Conservation (phyloP, 1,140 invertebrate species). For the Drosophila orosa region DNA sequence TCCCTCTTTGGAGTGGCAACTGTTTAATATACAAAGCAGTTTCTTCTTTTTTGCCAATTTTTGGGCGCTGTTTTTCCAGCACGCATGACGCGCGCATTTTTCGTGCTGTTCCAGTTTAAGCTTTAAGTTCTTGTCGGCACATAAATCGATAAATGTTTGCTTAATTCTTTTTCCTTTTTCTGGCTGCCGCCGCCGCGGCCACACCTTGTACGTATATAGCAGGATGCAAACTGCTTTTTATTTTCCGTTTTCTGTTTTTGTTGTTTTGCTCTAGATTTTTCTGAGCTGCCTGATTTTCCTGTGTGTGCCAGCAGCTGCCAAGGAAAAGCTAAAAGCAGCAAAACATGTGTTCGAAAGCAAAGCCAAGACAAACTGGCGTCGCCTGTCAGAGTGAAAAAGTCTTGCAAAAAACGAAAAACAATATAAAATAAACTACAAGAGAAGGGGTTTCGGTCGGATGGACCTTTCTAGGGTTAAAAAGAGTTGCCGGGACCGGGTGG, state of each 20-base stretch:
- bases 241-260: slow-evolving; percentile 30
- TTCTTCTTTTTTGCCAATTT: slow-evolving; percentile 7
- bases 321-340: slow-evolving; percentile 22
- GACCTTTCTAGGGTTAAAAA: slow-evolving; percentile 20
- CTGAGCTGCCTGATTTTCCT: slow-evolving; percentile 32
- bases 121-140: slow-evolving; percentile 40
- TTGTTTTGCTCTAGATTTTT: slow-evolving; percentile 61
- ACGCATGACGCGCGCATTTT: slow-evolving; percentile 46
- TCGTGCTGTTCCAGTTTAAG: slow-evolving; percentile 33
- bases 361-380: slow-evolving; percentile 66
- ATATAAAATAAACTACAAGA: slow-evolving; percentile 9
- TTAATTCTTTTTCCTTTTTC: slow-evolving; percentile 41
- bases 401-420: slow-evolving; percentile 10
- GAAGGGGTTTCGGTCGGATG: neutral
- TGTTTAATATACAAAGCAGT: neutral
- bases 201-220: slow-evolving; percentile 26
- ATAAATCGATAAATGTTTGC: slow-evolving; percentile 54
- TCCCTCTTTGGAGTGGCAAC: neutral
- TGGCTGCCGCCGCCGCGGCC: slow-evolving; percentile 7
- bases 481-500: neutral
- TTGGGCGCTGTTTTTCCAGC: slow-evolving; percentile 25
- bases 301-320: slow-evolving; percentile 45
- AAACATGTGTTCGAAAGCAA: slow-evolving; percentile 53
- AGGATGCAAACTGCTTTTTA: slow-evolving; percentile 34
- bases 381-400: slow-evolving; percentile 37